phyloP scores from a whole-genome alignment of 1,140 invertebrate genomes.

The Ptiloglossa arizonensis region DNA sequence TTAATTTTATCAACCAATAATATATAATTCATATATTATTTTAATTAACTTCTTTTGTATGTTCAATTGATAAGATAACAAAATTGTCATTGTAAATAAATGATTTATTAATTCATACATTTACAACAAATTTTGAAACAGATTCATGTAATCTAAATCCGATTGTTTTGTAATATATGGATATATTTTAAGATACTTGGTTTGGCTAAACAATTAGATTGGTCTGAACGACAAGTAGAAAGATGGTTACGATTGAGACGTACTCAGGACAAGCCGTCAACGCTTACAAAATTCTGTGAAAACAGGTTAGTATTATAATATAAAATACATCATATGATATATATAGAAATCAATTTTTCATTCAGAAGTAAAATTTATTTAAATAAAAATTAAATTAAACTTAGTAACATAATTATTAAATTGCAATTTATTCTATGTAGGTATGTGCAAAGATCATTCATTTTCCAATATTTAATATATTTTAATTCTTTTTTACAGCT shows the following conservation, averaged over 20 bases:
- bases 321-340: constrained; percentile 44
- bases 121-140: constrained; percentile 5
- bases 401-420: too few species aligned
- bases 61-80: background rate
- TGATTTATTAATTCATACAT: background rate
- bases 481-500: constrained; percentile 82
- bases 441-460: background rate
- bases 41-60: background rate
- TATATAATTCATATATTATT: background rate
- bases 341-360: background rate
- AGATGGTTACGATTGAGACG: constrained; percentile 93
- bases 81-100: background rate
- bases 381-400: background rate
- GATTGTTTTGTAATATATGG: constrained; percentile 31
- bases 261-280: constrained; percentile 92
- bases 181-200: constrained; percentile 85
- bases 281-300: constrained; percentile 95
- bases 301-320: constrained; percentile 82
- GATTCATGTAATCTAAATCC: constrained; percentile 25
- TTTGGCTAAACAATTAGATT: constrained; percentile 93
- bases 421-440: background rate
- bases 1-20: background rate
- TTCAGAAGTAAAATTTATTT: background rate
- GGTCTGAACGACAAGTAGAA: constrained; percentile 94
- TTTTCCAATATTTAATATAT: background rate